phyloP scores from a whole-genome alignment of 2,888 invertebrate genomes.

The Drosophila siamana region DNA sequence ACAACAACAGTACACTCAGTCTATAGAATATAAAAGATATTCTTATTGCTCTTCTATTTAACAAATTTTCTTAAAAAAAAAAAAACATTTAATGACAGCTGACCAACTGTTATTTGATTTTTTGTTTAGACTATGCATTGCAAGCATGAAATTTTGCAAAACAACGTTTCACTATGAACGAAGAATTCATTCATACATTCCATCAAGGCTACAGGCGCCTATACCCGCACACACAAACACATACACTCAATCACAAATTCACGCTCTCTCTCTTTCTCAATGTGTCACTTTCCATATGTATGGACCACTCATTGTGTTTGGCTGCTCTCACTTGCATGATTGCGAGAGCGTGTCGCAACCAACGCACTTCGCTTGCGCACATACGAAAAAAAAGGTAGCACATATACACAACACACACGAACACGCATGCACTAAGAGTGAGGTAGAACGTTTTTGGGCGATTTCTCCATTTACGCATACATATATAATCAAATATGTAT shows the following conservation, averaged over 20 bases:
- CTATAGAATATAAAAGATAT: slow-evolving; percentile 30
- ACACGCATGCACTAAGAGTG: slow-evolving; percentile 51
- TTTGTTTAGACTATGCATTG: slow-evolving; percentile 5
- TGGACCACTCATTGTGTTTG: slow-evolving; percentile 33
- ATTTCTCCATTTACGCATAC: slow-evolving; percentile 71
- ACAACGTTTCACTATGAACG: slow-evolving; percentile 31
- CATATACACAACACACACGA: slow-evolving; percentile 30
- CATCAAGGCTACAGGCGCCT: slow-evolving; percentile 66
- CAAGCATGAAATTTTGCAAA: slow-evolving; percentile 35
- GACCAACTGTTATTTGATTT: background rate
- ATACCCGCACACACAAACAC: slow-evolving; percentile 25
- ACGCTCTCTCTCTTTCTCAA: slow-evolving; percentile 26
- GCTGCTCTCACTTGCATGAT: slow-evolving; percentile 39
- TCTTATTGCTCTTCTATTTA: background rate
- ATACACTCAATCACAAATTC: too few species aligned
- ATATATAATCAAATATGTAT: slow-evolving; percentile 31
- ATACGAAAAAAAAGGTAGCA: slow-evolving; percentile 65
- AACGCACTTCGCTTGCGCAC: slow-evolving; percentile 61
- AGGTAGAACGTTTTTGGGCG: slow-evolving; percentile 78
- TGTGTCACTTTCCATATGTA: slow-evolving; percentile 6
- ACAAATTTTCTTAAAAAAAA: background rate
- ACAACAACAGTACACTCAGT: slow-evolving; percentile 49
- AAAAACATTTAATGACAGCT: background rate
- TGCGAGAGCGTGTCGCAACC: slow-evolving; percentile 49
- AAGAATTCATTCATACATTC: slow-evolving; percentile 73